A percentile compares a stretch with the other conserved stretches of the same genome.
These are phyloP conservation scores for Typhlomys cinereus DNA, from an alignment of 2,113 vertebrate genomes.

Conservation along the genomic window DNA sequence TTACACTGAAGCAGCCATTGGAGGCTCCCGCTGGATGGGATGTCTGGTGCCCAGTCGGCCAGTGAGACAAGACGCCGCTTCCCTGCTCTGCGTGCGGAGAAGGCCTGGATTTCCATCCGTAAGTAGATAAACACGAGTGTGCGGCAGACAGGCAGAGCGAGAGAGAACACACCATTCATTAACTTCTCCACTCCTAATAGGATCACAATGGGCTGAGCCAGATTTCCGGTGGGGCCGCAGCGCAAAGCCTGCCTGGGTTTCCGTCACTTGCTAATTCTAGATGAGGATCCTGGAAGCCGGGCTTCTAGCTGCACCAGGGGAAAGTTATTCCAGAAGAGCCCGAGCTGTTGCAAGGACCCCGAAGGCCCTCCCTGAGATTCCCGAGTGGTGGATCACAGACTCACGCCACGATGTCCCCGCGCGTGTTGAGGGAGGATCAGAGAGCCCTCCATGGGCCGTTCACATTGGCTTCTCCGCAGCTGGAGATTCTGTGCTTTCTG, in stretches of 20 bases:
- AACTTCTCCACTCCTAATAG: constrained; percentile 30
- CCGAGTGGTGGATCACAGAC: not conserved
- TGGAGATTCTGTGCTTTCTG: too few species aligned
- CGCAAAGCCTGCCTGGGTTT: not conserved
- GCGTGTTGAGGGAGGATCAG: too few species aligned
- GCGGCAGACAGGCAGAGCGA: not conserved
- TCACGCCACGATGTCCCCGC: not conserved
- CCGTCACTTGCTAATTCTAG: not conserved
- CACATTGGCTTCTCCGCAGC: too few species aligned
- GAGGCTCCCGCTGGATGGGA: not conserved
- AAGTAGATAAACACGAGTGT: constrained; percentile 38
- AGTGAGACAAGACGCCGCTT: not conserved
- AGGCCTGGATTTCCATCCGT: constrained; percentile 56
- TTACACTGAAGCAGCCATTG: not conserved
- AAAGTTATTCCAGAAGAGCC: rapidly evolving
- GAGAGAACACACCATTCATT: constrained; percentile 24
- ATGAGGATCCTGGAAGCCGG: not conserved
- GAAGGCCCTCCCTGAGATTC: rapidly evolving
- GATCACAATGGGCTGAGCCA: not conserved
- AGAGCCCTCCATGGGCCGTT: too few species aligned
- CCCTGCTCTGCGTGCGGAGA: constrained; percentile 27
- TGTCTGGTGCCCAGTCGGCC: not conserved
- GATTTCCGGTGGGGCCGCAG: not conserved
- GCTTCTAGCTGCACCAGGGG: rapidly evolving
- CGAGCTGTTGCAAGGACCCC: not conserved